Evolutionary conservation across 2,888 invertebrate species (phyloP), one percentile per base, ranked within the genome.

Genomic region (Flexamia atlantica): DNA sequence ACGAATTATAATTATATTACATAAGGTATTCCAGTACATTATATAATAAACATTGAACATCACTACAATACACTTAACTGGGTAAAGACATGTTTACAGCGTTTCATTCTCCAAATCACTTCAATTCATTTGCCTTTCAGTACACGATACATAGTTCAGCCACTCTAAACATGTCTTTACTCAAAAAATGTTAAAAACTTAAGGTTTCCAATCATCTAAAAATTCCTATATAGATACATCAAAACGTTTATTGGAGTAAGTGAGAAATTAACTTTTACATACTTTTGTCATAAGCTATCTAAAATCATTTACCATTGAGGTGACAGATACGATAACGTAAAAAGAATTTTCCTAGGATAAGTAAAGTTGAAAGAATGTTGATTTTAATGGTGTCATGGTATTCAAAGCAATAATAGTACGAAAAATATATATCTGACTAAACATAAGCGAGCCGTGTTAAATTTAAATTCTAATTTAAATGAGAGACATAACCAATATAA

Each of bases 1-100:
- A 79, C n/a, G 12, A 79, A 30, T 23, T 76, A 76, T 23, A 25
- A 28, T 28, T 50, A 72, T 46, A 46, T 46, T 20, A 79, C 57
- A 57, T 36, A 32, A 32, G 36, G 30, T 64, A 64, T 20, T 64
- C 30, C 64, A 28, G 64, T 9, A 36, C 4, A 9, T 64, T 30
- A 28, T 28, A 28, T 4, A 7, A 28, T 64, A 64, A 1, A 64
- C 64, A 64, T 30, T 64, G 64, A 64, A 64, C 64, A 28, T 14
- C 50, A 20, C 14, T 76, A 46, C 28, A 46, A 28, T 46, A 76
- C 64, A 64, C 12, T 64, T 14, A 23, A 28, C 14, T 5, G 3
- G 30, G 17, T 28, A 17, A 64, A 64, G 64, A 64, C 64, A 64
- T 25, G 64, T 64, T 30, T 30, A 64, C 28, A 28, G 3, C 2